Evolutionary conservation across 1,140 invertebrate species (phyloP), one percentile per base, ranked within the genome.

Genomic region (Drosophila saltans): DNA sequence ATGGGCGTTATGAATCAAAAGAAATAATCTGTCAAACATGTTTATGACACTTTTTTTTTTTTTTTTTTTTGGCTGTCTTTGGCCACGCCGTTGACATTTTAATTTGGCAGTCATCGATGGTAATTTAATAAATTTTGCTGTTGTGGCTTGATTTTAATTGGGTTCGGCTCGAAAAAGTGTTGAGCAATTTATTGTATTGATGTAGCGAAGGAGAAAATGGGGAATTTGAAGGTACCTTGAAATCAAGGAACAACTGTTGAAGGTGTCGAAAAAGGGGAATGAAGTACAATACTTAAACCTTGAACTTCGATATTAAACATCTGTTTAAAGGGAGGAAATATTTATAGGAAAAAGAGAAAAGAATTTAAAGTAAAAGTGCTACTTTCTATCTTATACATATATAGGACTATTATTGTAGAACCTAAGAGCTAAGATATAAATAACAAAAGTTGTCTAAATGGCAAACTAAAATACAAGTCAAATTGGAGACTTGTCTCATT

Each of bases 41-140:
- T 86, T 88, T 86, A 86, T 86, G 83, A 88, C 82, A 86, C 82
- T 82, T 69, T 84, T 77, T 76, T 80, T 68, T 30, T 8, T 21
- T 11, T n/a, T 30, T 9, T 16, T 16, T 16, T 16, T 16, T 16
- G 16, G 16, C 60, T 59, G 43, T 60, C 58, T 60, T 68, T 64
- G 72, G 66, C 56, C 69, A 61, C 77, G 80, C 65, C 67, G 76
- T 75, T 89, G 84, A 86, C 83, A 86, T 83, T 86, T 86, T 89
- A 89, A 86, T 86, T 86, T 86, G 83, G 80, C 83, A 89, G 83
- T 77, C 76, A 86, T 86, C 83, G 84, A 86, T 89, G 80, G 70
- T 80, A 86, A 83, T 86, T 88, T 78, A 86, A 86, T 86, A 86
- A 86, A 86, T 86, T 83, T 16, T 16, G 16, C 16, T 74, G 45